These are phyloP conservation scores for Astreopora myriophthalma DNA, from an alignment of 64 coral and sea anemone species.

Conservation along the genomic window DNA sequence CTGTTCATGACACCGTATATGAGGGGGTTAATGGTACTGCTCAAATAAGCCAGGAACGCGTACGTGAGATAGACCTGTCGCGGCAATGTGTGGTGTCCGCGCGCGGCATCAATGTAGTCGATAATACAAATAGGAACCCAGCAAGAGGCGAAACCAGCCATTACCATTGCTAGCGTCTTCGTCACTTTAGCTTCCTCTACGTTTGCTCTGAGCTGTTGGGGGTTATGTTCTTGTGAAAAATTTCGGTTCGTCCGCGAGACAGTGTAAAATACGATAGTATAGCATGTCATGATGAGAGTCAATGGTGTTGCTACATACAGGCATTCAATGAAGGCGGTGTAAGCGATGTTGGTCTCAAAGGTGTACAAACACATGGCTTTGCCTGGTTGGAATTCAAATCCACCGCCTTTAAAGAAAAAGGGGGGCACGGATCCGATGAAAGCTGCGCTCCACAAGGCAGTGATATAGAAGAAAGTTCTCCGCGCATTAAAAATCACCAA, in stretches of 20 bases:
- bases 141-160: constrained; percentile 56
- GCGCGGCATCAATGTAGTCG: constrained; percentile 39
- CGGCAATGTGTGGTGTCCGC: constrained; percentile 39
- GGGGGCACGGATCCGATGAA: constrained; percentile 31
- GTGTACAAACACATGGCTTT: constrained; percentile 60
- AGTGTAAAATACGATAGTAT: constrained; percentile 36
- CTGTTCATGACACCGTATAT: constrained; percentile 59
- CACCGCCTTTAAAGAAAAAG: constrained; percentile 20
- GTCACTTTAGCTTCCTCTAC: constrained; percentile 68
- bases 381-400: constrained; percentile 44
- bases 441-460: constrained; percentile 25
- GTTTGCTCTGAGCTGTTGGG: constrained; percentile 9
- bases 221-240: constrained; percentile 2
- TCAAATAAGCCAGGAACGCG: constrained; percentile 50
- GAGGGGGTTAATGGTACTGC: constrained; percentile 67
- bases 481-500: constrained; percentile 9
- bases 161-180: constrained; percentile 51
- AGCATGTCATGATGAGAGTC: constrained; percentile 35
- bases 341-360: constrained; percentile 43
- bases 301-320: constrained; percentile 51
- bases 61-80: constrained; percentile 60
- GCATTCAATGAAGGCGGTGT: constrained; percentile 41
- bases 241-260: not conserved
- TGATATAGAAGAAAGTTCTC: constrained; percentile 39
- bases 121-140: constrained; percentile 63